Base-by-base conservation (phyloP, 2,113 vertebrate species). In the Protomyctophum bolini region DNA sequence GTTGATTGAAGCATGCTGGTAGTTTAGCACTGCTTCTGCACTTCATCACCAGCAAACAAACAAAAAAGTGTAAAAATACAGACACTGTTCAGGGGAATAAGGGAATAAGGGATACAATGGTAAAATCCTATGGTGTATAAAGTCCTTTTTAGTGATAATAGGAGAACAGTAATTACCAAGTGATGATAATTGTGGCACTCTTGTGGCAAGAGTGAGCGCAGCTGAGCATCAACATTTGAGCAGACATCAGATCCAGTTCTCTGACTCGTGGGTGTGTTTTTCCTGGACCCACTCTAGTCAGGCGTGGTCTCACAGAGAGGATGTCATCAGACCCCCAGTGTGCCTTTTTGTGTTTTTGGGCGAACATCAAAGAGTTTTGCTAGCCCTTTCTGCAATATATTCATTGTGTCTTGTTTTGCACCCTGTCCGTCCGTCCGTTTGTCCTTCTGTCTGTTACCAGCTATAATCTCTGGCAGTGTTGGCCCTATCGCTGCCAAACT, bases 281-380 rank as follows among this genome's bases (percentile, higher is more conserved):
- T 15, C 66, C 55, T 33, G 55, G 14, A 54, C 46, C 71, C 28
- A 55, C 33, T 59, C 48, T 65, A 21, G 76, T 75, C 70, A 9
- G 28, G 50, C 50, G 21, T 48, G 78, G 67, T 87, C 75, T 41
- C 33, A 41, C 33, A 64, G 58, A 50, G 47, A 41, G 33, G 56
- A 47, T 78, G 69, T 83, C 79, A 85, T 82, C 79, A 84, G 71
- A 84, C 64, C 62, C 71, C 59, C 73, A 66, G 66, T 73, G 46
- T 62, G 11, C 51, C 21, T 0, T 84, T 21, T 67, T 73, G 15
- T 64, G 70, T 41, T 3, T 6, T 41, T 41, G 33, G 33, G 33
- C 2, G 5, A 41, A 41, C 33, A 6, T 1, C 33, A 41, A 41
- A 41, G 33, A 41, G 33, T n/a, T n/a, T 41, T 3, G 33, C 33